Evolutionary conservation across 2,113 vertebrate species (phyloP).

Genomic region (Hassar affinis): DNA sequence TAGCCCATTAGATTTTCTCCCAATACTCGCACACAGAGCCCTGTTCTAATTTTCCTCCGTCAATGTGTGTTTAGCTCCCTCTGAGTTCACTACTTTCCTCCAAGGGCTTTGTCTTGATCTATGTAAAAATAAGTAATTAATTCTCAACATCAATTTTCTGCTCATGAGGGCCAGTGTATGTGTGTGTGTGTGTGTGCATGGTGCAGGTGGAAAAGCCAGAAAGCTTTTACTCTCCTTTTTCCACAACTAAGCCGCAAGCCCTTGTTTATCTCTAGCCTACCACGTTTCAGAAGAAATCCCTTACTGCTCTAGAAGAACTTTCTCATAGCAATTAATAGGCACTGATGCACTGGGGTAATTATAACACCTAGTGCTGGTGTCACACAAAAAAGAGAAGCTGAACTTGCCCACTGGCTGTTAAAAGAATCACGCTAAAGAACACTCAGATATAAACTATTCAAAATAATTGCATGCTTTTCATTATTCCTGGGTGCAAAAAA

Average conservation of each 20-base stretch:
- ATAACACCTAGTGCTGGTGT: slow-evolving; percentile 70
- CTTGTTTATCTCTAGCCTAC: slow-evolving; percentile 53
- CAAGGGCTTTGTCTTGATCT: slow-evolving; percentile 59
- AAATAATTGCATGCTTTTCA: slow-evolving; percentile 75
- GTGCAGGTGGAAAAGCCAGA: slow-evolving; percentile 16
- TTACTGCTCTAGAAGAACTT: slow-evolving; percentile 67
- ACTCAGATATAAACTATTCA: slow-evolving; percentile 79
- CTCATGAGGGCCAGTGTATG: slow-evolving; percentile 58
- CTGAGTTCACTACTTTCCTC: slow-evolving; percentile 45
- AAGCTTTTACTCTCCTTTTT: slow-evolving; percentile 37
- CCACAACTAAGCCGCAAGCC: slow-evolving; percentile 34
- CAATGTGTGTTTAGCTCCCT: slow-evolving; percentile 63
- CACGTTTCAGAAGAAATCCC: slow-evolving; percentile 56
- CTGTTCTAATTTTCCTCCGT: slow-evolving; percentile 72
- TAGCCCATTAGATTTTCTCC: slow-evolving; percentile 69
- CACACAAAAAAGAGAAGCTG: slow-evolving; percentile 62
- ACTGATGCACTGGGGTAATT: slow-evolving; percentile 70
- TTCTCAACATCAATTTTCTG: slow-evolving; percentile 73
- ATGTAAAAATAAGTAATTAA: slow-evolving; percentile 72
- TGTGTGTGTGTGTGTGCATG: slow-evolving; percentile 46
- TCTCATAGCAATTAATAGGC: slow-evolving; percentile 74
- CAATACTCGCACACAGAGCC: slow-evolving; percentile 67
- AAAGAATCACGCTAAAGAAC: slow-evolving; percentile 72
- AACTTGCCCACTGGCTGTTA: slow-evolving; percentile 70
- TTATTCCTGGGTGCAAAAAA: slow-evolving; percentile 73